These are phyloP conservation scores for Hephaestus fuliginosus DNA, from an alignment of 2,797 vertebrate genomes.

Conservation along the genomic window DNA sequence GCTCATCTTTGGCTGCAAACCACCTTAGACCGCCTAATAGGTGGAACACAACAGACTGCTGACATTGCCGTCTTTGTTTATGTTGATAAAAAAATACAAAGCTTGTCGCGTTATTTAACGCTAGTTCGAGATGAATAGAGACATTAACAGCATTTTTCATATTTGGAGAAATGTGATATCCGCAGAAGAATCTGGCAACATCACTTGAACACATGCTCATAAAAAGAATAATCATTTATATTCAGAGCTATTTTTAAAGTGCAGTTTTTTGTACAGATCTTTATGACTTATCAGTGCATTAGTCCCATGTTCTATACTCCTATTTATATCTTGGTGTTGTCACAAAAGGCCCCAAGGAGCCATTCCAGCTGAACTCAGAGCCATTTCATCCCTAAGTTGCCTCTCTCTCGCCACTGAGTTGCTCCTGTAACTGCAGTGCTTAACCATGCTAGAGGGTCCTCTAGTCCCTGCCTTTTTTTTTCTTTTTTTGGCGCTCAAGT, in stretches of 20 bases:
- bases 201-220: not conserved
- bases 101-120: slow-evolving; percentile 10
- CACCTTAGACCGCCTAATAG: slow-evolving; percentile 31
- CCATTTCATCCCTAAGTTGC: slow-evolving; percentile 53
- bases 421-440: slow-evolving; percentile 57
- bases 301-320: slow-evolving; percentile 12
- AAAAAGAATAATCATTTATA: slow-evolving; percentile 5
- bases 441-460: slow-evolving; percentile 48
- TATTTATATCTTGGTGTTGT: slow-evolving; percentile 28
- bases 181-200: not conserved
- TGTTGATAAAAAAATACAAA: slow-evolving; percentile 13
- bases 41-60: slow-evolving; percentile 26
- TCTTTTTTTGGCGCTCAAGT: slow-evolving; percentile 60
- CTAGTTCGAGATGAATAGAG: slow-evolving; percentile 7
- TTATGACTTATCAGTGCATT: slow-evolving; percentile 25
- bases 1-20: slow-evolving; percentile 57
- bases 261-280: slow-evolving; percentile 11
- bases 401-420: slow-evolving; percentile 51
- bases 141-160: not conserved
- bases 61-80: slow-evolving; percentile 41
- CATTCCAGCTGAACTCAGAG: slow-evolving; percentile 40
- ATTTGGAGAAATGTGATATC: slow-evolving; percentile 3
- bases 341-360: slow-evolving; percentile 33
- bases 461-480: slow-evolving; percentile 40
- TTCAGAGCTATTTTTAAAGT: slow-evolving; percentile 9